Conservation (phyloP, 2,113 vertebrate genomes). For the Coptodon bakossiorum region DNA sequence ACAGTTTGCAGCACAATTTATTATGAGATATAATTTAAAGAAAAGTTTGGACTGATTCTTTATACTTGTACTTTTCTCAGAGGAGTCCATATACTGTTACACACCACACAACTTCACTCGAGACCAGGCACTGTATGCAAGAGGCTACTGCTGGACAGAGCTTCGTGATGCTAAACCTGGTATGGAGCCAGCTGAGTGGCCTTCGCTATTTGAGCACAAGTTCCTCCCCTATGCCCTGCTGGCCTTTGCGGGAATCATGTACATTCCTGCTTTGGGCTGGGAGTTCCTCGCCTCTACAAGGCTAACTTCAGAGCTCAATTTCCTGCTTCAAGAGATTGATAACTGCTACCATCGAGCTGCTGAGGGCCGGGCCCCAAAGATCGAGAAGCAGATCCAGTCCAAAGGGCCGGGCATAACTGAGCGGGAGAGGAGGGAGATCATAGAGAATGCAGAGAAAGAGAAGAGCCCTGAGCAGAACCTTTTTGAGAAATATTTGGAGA, state of each 20-base stretch:
- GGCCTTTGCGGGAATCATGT: conserved; percentile 98
- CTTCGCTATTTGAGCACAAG: conserved; percentile 96
- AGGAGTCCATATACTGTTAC: conserved; percentile 99
- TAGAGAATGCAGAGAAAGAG: conserved; percentile 98
- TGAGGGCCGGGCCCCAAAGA: conserved; percentile 95
- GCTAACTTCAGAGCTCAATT: conserved; percentile 98
- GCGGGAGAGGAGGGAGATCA: conserved; percentile 91
- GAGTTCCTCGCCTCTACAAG: conserved; percentile 96
- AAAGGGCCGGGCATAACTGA: conserved; percentile 96
- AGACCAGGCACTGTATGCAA: conserved; percentile 96
- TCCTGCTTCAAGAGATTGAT: conserved; percentile 98
- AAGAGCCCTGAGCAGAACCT: conserved; percentile 98
- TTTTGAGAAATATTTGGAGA: conserved; percentile 97
- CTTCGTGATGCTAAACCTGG: conserved; percentile 90
- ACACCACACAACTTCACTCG: conserved; percentile 99
- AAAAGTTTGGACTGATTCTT: not conserved
- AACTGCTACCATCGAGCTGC: conserved; percentile 98
- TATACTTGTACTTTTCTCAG: conserved; percentile 63
- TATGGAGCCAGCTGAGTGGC: conserved; percentile 85
- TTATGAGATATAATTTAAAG: not conserved
- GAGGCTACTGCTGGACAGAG: conserved; percentile 99
- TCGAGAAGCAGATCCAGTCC: conserved; percentile 99
- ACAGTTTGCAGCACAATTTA: not conserved
- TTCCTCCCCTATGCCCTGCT: conserved; percentile 96
- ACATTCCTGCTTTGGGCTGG: conserved; percentile 94